Percentiles rank a stretch among this genome's conserved stretches.
Evolutionary conservation across 2,113 vertebrate species (phyloP).

Genomic region (Melanerpes formicivorus): DNA sequence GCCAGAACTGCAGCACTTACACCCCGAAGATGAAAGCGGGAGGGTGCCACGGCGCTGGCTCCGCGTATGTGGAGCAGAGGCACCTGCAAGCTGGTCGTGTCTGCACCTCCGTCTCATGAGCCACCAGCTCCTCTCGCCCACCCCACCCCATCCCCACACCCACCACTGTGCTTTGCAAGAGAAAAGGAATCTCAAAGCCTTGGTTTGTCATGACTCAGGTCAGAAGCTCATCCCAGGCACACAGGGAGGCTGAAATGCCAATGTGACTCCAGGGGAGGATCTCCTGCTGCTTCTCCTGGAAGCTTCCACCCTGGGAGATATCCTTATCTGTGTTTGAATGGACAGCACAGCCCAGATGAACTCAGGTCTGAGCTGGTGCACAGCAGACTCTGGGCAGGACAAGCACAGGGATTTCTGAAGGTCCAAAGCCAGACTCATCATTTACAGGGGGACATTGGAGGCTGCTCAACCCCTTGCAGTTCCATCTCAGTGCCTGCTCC

Average conservation of each 20-base stretch:
- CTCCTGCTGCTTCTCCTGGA: not conserved
- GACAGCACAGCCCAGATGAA: not conserved
- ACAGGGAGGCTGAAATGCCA: not conserved
- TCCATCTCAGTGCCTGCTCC: not conserved
- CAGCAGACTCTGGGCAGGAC: not conserved
- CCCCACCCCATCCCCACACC: not conserved
- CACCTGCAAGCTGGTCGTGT: not conserved
- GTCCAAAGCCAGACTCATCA: rapidly evolving
- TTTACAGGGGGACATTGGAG: not conserved
- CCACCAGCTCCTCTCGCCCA: not conserved
- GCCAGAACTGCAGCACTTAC: constrained; percentile 39
- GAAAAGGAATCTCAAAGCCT: not conserved
- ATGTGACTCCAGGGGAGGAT: not conserved
- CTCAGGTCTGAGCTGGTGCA: rapidly evolving
- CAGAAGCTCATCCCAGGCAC: not conserved
- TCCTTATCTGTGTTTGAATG: too few relatives aligned
- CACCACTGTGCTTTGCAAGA: not conserved
- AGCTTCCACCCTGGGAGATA: not conserved
- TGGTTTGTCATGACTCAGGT: not conserved
- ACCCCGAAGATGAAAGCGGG: constrained; percentile 22
- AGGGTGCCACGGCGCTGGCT: not conserved
- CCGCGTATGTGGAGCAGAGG: not conserved
- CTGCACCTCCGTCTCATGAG: not conserved
- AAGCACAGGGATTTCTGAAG: not conserved
- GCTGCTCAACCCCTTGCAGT: not conserved